Evolutionary conservation across 2,797 vertebrate genomes (phyloP).

Genomic region (Carcharodon carcharias): DNA sequence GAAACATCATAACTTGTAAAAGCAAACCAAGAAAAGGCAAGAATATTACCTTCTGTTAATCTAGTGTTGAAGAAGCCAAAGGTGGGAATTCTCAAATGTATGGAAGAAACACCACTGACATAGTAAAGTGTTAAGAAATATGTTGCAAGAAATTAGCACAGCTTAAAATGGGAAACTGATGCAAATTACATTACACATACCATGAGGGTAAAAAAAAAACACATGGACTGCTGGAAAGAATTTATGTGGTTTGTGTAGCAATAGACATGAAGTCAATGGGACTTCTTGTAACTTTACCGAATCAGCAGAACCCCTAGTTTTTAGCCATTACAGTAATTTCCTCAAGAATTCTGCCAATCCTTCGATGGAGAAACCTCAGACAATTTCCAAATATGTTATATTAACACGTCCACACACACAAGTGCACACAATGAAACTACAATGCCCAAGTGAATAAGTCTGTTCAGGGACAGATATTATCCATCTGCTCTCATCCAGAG

Average conservation of each 20-base stretch:
- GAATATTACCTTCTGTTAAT: background rate
- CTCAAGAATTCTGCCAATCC: background rate
- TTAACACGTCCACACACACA: background rate
- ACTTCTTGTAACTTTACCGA: background rate
- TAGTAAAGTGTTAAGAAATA: background rate
- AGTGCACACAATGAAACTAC: background rate
- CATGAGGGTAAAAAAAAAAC: background rate
- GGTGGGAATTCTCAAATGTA: background rate
- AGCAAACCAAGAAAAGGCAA: background rate
- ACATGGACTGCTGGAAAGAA: background rate
- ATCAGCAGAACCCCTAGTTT: background rate
- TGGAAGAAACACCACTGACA: background rate
- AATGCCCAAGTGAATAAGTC: background rate
- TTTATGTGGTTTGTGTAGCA: background rate
- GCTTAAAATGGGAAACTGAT: background rate
- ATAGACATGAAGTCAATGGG: background rate
- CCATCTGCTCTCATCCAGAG: background rate
- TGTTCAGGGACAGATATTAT: background rate
- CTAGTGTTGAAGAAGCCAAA: no score
- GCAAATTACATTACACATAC: background rate
- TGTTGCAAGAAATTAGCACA: background rate
- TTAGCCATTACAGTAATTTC: no score
- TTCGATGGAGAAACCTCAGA: background rate
- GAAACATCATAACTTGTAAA: background rate
- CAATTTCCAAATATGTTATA: background rate